phyloP scores from a whole-genome alignment of 2,113 vertebrate species.

The Cricetomys ansorgei region DNA sequence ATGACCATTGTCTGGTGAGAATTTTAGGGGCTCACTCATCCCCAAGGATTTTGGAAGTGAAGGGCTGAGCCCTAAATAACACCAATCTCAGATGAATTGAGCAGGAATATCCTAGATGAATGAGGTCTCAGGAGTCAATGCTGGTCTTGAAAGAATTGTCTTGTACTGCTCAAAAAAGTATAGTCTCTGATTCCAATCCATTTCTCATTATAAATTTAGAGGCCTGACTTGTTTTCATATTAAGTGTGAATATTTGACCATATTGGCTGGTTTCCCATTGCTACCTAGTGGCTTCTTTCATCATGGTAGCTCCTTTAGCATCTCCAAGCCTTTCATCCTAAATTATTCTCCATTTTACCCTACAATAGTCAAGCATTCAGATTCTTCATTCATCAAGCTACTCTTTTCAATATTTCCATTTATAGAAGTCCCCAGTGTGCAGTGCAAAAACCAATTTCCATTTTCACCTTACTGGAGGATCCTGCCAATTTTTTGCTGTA shows the following conservation, averaged over 20 bases:
- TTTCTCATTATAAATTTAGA: background rate
- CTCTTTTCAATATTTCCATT: background rate
- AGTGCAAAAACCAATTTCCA: background rate
- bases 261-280: background rate
- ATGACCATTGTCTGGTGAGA: background rate
- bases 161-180: background rate
- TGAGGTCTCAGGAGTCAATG: background rate
- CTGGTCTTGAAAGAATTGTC: background rate
- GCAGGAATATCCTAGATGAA: too few relatives aligned
- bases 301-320: too few relatives aligned
- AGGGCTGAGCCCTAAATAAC: background rate
- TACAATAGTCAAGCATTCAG: background rate
- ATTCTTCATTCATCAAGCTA: background rate
- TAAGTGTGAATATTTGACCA: background rate
- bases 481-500: background rate
- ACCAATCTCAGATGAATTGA: background rate
- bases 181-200: background rate
- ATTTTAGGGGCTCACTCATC: background rate
- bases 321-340: background rate
- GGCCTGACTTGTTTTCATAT: background rate
- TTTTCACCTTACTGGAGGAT: background rate
- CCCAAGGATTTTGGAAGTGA: background rate
- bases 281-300: background rate
- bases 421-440: background rate
- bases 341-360: background rate